Evolutionary conservation across 2,888 invertebrate genomes (phyloP).

Genomic region (Drosophila meridionalis): DNA sequence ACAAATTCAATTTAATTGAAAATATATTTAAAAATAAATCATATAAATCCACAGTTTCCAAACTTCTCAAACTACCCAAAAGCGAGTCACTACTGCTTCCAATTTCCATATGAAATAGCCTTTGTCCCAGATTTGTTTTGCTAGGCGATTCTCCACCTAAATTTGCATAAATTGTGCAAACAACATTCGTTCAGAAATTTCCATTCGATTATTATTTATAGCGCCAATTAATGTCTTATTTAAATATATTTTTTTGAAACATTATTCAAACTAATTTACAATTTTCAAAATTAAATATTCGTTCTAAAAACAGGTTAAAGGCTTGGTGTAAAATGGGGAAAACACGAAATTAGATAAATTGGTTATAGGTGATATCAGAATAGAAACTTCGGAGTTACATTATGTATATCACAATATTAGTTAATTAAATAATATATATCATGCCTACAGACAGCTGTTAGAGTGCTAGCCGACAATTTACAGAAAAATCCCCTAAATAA

Average conservation of each 20-base stretch:
- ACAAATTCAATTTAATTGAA: neutral
- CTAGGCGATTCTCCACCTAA: too few relatives aligned
- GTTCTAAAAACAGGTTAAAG: conserved; percentile 32
- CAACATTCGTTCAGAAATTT: neutral
- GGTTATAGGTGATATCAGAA: conserved; percentile 5
- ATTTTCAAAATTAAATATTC: conserved; percentile 2
- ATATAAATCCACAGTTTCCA: neutral
- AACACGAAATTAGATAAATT: conserved; percentile 5
- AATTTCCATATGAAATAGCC: conserved; percentile 1
- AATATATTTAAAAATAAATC: neutral
- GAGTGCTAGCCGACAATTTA: neutral
- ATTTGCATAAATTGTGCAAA: conserved; percentile 10
- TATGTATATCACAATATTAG: neutral
- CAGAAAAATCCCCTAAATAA: conserved; percentile 25
- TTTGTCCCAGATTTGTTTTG: neutral
- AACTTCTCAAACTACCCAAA: neutral
- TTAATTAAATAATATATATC: conserved; percentile 13
- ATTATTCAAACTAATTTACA: conserved; percentile 23
- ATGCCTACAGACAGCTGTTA: neutral
- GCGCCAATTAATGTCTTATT: neutral
- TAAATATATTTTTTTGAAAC: neutral
- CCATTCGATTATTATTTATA: conserved; percentile 3
- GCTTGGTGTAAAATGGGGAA: neutral
- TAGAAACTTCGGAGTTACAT: neutral
- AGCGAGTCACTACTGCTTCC: neutral